Evolutionary conservation across 2,888 invertebrate genomes (phyloP), one percentile per base, ranked within the genome.

Genomic region (Diarsia brunnea): DNA sequence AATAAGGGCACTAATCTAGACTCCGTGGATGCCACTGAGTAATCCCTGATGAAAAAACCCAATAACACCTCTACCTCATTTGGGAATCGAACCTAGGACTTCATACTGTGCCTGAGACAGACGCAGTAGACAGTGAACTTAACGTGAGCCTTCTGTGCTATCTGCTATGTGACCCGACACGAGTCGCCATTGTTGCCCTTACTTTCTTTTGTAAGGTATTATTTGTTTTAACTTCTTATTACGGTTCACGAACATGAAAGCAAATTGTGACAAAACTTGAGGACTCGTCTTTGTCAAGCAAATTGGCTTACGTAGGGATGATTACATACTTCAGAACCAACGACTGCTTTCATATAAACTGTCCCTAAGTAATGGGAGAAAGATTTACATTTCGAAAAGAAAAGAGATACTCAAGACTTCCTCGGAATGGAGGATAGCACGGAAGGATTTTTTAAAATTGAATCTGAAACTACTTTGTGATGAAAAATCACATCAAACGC

Each of bases 181-280:
- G 38, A 68, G 14, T 38, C 2, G 8, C 38, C 38, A 16, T 61
- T 69, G n/a, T 47, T 53, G 19, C 16, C 21, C 51, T 69, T 16
- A 14, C 21, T 51, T 78, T 69, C 5, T 61, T 74, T 61, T 45
- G 45, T 45, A 53, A 16, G 24, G 14, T 53, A 53, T 38, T 69
- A 47, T 69, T 78, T 78, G 24, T 69, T 58, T 19, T 31, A 45
- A 47, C 38, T 61, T 53, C n/a, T 70, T 61, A 53, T 79, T 53
- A 79, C 61, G 69, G 68, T 11, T 49, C 61, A 21, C 21, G 61
- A 76, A 47, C 27, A 53, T 47, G 31, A 51, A 69, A 8, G 27
- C 12, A 61, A 78, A 47, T 69, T 69, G 45, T 38, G 53, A 55
- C 14, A 31, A n/a, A 79, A 79, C 24, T 76, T 53, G 14, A 63